Evolutionary conservation across 2,888 invertebrate species (phyloP), one percentile per base, ranked within the genome.

Genomic region (Lagria hirta): DNA sequence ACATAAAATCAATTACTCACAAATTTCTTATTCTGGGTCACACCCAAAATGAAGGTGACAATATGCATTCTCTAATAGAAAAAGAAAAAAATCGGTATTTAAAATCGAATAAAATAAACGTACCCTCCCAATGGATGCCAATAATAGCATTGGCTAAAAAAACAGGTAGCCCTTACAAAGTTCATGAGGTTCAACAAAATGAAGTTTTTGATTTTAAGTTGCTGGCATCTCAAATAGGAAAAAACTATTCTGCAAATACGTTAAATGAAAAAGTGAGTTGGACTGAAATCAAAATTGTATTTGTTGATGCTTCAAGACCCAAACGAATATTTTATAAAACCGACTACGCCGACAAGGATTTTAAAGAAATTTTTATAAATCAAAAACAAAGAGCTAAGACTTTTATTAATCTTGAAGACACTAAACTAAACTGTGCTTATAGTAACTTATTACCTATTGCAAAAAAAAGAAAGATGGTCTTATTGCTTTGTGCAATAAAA

Each of bases 11-110:
- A 7, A 36, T 36, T 7, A 14, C 10, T n/a, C 37, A 32, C 28
- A 7, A 28, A 4, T 36, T 36, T 27, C 16, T 36, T 16, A 28
- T 29, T 12, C 37, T 8, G 15, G 17, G 36, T 12, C 15, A 24
- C 8, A 24, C 24, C 24, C 24, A 24, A 10, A 24, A 24, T 24
- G 24, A 24, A 24, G 10, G 10, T 8, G 24, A 24, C 8, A 24
- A 10, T 10, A 10, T 24, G 6, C 24, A 24, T 8, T 6, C 24
- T 4, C 24, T 24, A 4, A 24, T 24, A 4, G 24, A 24, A 8
- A 5, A 10, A 8, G 10, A 24, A 4, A 24, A 24, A 24, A 24
- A 24, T 6, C 6, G 8, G 10, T 6, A 4, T n/a, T n/a, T n/a
- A n/a, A n/a, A n/a, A n/a, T n/a, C n/a, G n/a, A n/a, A n/a, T n/a